Base-by-base conservation (phyloP, 2,888 invertebrate species). In the Macaria liturata region DNA sequence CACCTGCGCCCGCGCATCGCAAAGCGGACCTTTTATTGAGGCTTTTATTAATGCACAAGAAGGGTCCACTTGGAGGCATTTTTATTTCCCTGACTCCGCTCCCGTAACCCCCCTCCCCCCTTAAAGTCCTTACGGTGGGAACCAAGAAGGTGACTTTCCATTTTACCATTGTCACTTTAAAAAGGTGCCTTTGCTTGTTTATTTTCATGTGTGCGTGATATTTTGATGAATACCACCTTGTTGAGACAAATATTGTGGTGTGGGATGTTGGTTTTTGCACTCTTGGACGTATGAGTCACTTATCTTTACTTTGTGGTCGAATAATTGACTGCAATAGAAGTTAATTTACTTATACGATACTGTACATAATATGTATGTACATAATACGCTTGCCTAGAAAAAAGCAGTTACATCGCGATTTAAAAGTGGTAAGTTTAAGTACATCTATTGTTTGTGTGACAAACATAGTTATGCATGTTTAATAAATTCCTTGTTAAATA, bases 41-140 rank as follows among this genome's bases (percentile, higher is more conserved):
- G 83, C 82, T 87, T 86, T 86, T 88, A 88, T 87, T 84, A 87
- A 85, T 83, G 83, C 80, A 80, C 72, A 70, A 73, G 72, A 72
- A 72, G 75, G 81, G 76, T 75, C 70, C 71, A 68, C 65, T 64
- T 76, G 75, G 79, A 82, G 85, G 87, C 83, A 85, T 87, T 88
- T 87, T 84, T 85, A 84, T 87, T 79, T 81, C 76, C 68, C 76
- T 71, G 62, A 42, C 70, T 70, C 68, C 67, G 84, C 87, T 86
- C 82, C 84, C 77, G 84, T 71, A 74, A 74, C 72, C 67, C 60
- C 20, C 48, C 46, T 32, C 45, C 34, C 32, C 49, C 48, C 49
- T 50, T 39, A 44, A 32, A 46, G 49, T 63, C 54, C 64, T 69
- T 74, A 84, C 86, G 88, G 20, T 90, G 90, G 87, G 90, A 90